Percentiles rank a stretch among this genome's conserved stretches.
Conservation (phyloP, 2,888 invertebrate species). For the Bhutanitis thaidina region DNA sequence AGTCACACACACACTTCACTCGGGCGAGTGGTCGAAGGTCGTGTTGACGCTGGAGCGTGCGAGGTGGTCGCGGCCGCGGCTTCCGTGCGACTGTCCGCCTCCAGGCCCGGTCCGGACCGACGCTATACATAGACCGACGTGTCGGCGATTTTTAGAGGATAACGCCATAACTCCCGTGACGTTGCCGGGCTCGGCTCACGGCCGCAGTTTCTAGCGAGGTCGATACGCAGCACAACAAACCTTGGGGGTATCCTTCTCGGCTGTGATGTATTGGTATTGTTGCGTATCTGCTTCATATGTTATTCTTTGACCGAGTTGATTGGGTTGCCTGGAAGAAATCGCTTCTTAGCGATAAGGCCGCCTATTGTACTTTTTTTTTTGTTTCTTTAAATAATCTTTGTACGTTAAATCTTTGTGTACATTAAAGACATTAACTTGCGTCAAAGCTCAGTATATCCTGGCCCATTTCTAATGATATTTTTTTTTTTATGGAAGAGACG, state of each 20-base stretch:
- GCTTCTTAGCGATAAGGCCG: too few relatives aligned
- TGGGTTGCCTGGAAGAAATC: too few relatives aligned
- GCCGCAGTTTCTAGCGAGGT: conserved; percentile 49
- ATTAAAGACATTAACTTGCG: too few relatives aligned
- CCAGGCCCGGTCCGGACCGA: conserved; percentile 42
- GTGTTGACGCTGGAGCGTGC: conserved; percentile 67
- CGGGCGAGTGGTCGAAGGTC: conserved; percentile 68
- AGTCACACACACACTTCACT: conserved; percentile 77
- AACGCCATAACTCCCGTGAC: conserved; percentile 57
- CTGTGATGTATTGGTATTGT: neutral
- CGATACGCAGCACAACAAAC: conserved; percentile 50
- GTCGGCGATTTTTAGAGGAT: conserved; percentile 44
- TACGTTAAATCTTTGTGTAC: too few relatives aligned
- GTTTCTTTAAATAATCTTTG: too few relatives aligned
- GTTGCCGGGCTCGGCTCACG: conserved; percentile 21
- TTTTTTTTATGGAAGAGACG: too few relatives aligned
- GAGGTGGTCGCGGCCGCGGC: conserved; percentile 73
- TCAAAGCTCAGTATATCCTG: too few relatives aligned
- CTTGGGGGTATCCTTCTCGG: conserved; percentile 32
- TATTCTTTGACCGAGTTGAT: too few relatives aligned
- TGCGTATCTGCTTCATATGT: too few relatives aligned
- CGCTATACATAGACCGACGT: conserved; percentile 62
- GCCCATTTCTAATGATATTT: too few relatives aligned
- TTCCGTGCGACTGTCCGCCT: conserved; percentile 68
- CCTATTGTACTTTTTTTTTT: too few relatives aligned